Percentiles rank a stretch among this genome's conserved stretches.
Conservation (phyloP, 2,888 invertebrate species). For the Spisula solida region DNA sequence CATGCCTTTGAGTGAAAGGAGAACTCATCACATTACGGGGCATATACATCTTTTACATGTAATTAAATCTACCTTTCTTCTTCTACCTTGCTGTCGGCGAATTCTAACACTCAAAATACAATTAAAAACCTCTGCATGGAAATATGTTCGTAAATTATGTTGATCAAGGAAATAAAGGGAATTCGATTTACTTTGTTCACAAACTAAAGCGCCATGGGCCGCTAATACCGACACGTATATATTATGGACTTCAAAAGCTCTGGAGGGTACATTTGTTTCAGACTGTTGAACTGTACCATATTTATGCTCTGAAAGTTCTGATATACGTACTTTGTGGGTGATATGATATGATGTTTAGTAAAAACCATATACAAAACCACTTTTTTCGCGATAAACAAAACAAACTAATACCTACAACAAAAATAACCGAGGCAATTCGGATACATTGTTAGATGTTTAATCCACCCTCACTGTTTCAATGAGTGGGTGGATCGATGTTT, state of each 20-base stretch:
- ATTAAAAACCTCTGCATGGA: neutral
- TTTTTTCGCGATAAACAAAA: neutral
- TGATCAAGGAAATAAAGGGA: conserved; percentile 7
- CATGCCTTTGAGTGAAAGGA: neutral
- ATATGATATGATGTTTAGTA: conserved; percentile 7
- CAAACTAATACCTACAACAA: neutral
- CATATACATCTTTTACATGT: neutral
- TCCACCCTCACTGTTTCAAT: too few species aligned
- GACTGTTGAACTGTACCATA: neutral
- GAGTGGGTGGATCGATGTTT: too few species aligned
- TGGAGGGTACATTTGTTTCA: neutral
- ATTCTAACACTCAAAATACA: neutral
- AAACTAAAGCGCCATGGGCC: neutral
- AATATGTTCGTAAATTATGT: neutral
- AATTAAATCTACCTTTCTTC: neutral
- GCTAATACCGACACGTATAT: neutral
- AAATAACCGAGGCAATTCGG: neutral
- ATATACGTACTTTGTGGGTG: neutral
- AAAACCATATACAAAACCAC: neutral
- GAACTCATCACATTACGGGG: neutral
- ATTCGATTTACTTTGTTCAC: conserved; percentile 9
- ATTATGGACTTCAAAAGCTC: neutral
- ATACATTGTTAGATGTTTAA: too few species aligned
- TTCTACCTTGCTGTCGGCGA: neutral
- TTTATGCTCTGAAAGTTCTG: neutral